phyloP scores from a whole-genome alignment of 35 echinoderm and acorn worm genomes.

The Eucidaris tribuloides region DNA sequence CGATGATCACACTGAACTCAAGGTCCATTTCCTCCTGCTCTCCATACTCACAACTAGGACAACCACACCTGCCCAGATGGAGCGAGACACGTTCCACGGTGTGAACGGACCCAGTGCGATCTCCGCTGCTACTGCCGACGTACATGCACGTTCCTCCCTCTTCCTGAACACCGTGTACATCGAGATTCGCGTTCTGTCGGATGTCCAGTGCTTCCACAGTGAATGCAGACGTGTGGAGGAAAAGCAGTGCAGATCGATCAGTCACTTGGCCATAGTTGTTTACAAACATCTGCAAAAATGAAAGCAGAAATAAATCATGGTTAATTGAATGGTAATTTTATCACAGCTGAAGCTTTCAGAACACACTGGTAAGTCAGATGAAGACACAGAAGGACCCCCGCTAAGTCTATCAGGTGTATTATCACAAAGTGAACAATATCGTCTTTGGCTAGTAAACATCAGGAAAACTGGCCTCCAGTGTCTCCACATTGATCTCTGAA shows the following conservation, averaged over 20 bases:
- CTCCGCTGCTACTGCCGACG: constrained; percentile 22
- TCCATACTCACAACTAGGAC: constrained; percentile 29
- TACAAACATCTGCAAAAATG: constrained; percentile 56
- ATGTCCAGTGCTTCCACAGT: constrained; percentile 44
- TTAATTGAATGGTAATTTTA: no score
- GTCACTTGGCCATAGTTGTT: constrained; percentile 47
- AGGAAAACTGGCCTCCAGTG: no score
- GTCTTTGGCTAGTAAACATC: no score
- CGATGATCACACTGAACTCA: constrained; percentile 22
- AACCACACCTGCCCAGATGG: constrained; percentile 49
- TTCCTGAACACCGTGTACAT: background rate
- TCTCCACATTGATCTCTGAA: no score
- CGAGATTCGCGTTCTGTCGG: constrained; percentile 14
- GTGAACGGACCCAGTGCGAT: constrained; percentile 38
- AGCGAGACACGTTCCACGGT: background rate
- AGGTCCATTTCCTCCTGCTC: constrained; percentile 27
- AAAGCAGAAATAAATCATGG: no score
- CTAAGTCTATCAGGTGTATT: no score
- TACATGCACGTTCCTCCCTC: background rate
- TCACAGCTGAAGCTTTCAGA: no score
- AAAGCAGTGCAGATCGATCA: constrained; percentile 9
- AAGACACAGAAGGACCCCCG: no score
- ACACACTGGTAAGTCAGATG: no score
- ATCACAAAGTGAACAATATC: no score
- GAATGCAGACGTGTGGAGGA: constrained; percentile 14